Conservation (phyloP, 2,888 invertebrate genomes). For the Apamea sordens region DNA sequence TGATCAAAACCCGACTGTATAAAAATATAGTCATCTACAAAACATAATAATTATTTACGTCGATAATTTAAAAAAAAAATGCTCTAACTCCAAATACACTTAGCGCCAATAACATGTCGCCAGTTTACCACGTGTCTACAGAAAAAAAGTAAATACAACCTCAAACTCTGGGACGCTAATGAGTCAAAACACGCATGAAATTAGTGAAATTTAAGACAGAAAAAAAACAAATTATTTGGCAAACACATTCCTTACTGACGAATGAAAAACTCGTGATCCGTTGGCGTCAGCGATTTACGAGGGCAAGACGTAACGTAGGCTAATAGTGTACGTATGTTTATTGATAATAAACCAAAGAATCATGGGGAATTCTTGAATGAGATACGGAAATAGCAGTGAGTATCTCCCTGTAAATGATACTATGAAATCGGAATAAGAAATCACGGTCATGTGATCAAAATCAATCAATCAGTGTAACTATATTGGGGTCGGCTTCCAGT, state of each 20-base stretch:
- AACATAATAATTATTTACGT: too few species aligned
- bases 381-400: background rate
- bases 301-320: constrained; percentile 15
- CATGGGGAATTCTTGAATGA: constrained; percentile 26
- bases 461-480: background rate
- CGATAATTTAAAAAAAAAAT: background rate
- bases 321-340: constrained; percentile 20
- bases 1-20: background rate
- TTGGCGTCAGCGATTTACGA: constrained; percentile 37
- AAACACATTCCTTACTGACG: constrained; percentile 17
- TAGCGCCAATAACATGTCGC: constrained; percentile 10
- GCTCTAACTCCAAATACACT: background rate
- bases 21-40: background rate
- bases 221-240: constrained; percentile 41
- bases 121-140: background rate
- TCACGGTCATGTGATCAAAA: background rate
- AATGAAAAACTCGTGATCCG: constrained; percentile 51
- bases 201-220: constrained; percentile 28
- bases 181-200: constrained; percentile 36
- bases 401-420: background rate
- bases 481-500: background rate
- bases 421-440: background rate
- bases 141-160: constrained; percentile 12
- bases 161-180: constrained; percentile 6
- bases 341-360: constrained; percentile 7